Base-by-base conservation (phyloP, 1,140 invertebrate genomes). In the Dendrolimus punctatus region DNA sequence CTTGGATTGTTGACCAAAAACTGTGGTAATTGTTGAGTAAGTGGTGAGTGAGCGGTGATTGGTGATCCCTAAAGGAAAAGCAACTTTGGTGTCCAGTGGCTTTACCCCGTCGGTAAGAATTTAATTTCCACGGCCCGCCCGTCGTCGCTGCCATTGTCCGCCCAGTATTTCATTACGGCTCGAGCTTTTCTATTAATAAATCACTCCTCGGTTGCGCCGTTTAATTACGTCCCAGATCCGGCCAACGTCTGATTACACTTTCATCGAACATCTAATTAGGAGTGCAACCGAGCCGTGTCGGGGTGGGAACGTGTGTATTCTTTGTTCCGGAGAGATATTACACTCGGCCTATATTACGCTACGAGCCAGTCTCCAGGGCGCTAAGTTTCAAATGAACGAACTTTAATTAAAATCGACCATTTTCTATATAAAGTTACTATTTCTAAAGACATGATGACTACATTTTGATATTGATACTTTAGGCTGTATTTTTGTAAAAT, bases 101-200 rank as follows among this genome's bases (percentile, higher is more conserved):
- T 61, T 57, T 63, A 59, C 66, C 58, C 60, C 67, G 70, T 58
- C 65, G 68, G 71, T 69, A 70, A 84, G 82, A 84, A 85, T 85
- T 85, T 85, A 83, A 85, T 85, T 83, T 84, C 71, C 79, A 81
- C 74, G 65, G 68, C 53, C 66, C 73, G 73, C 73, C 78, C 76
- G 67, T 73, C 76, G 73, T 73, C 70, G 59, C 70, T 72, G 68
- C 75, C 72, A 85, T 83, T 85, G 84, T 87, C 76, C 80, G 80
- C 72, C 80, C 81, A 87, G 81, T 87, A 87, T 86, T 87, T 87
- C 82, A 87, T 86, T 87, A 87, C 77, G 70, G 77, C 78, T 80
- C 75, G 70, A 83, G 84, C 82, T 85, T 85, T 86, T 85, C 83
- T 85, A 85, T 87, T 87, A 87, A 87, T 87, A 87, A 87, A 87